Conservation (phyloP, 2,888 invertebrate species). For the Thera obeliscata region DNA sequence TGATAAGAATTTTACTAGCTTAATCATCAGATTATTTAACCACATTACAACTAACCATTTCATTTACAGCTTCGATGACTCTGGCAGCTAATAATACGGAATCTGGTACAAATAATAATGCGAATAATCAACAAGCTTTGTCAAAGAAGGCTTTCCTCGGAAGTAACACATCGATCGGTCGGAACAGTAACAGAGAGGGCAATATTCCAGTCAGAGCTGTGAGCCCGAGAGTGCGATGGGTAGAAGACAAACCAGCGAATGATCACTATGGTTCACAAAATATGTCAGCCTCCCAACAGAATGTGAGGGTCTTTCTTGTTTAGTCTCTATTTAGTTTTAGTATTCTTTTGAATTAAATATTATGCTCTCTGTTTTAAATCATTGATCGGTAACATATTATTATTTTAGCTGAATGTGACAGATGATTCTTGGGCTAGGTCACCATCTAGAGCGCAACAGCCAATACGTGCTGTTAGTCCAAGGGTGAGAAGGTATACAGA, state of each 20-base stretch:
- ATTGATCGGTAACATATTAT: not conserved
- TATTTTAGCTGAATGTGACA: constrained; percentile 62
- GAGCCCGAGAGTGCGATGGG: constrained; percentile 80
- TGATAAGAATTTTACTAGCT: not conserved
- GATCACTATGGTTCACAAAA: constrained; percentile 74
- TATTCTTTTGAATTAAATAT: not conserved
- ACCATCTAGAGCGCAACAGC: constrained; percentile 78
- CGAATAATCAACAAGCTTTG: constrained; percentile 74
- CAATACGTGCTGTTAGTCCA: constrained; percentile 80
- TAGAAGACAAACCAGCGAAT: constrained; percentile 72
- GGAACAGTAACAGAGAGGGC: constrained; percentile 70
- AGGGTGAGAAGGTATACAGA: constrained; percentile 76
- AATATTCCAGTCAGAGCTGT: constrained; percentile 82
- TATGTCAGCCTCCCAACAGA: constrained; percentile 76
- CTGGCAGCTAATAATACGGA: constrained; percentile 86
- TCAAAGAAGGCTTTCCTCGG: constrained; percentile 81
- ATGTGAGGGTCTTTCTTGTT: constrained; percentile 57
- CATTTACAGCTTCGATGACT: constrained; percentile 88
- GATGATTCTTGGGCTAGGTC: constrained; percentile 79
- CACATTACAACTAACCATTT: not conserved
- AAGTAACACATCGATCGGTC: constrained; percentile 80
- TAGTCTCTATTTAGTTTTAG: not conserved
- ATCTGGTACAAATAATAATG: constrained; percentile 74
- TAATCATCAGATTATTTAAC: not conserved
- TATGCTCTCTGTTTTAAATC: not conserved